A percentile compares a stretch with the other conserved stretches of the same genome.
These are phyloP conservation scores for Misgurnus anguillicaudatus DNA, from an alignment of 2,113 vertebrate genomes.

Conservation along the genomic window DNA sequence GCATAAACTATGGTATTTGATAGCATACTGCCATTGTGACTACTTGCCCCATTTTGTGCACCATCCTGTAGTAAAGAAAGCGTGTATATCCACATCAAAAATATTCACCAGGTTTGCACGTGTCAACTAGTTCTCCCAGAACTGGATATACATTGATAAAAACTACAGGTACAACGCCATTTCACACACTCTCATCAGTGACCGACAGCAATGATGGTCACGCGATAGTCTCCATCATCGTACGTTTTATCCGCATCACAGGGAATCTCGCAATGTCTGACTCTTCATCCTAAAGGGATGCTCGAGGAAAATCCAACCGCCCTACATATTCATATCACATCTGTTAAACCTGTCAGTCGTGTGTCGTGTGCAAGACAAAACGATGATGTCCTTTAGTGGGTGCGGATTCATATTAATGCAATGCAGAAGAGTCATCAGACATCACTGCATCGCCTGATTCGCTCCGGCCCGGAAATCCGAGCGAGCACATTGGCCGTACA, in stretches of 20 bases:
- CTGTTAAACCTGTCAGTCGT: background rate
- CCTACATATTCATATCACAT: background rate
- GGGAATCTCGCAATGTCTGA: background rate
- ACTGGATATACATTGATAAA: background rate
- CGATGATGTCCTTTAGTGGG: background rate
- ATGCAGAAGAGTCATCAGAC: conserved; percentile 8
- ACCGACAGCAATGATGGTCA: background rate
- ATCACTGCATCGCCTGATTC: background rate
- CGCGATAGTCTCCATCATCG: background rate
- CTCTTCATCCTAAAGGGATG: background rate
- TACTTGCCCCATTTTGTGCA: too few relatives aligned
- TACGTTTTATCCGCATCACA: background rate
- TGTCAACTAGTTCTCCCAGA: too few relatives aligned
- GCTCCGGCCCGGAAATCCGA: conserved; percentile 16
- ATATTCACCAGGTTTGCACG: too few relatives aligned
- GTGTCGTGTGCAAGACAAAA: background rate
- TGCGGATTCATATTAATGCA: background rate
- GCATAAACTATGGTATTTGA: too few relatives aligned
- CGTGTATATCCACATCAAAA: too few relatives aligned
- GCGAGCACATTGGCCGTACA: conserved; percentile 30
- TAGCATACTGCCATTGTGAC: too few relatives aligned
- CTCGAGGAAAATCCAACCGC: background rate
- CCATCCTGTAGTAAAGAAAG: too few relatives aligned
- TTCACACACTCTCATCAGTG: background rate
- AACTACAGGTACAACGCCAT: background rate